Base-by-base conservation (phyloP, 2,888 invertebrate genomes). In the Drosophila borborema region DNA sequence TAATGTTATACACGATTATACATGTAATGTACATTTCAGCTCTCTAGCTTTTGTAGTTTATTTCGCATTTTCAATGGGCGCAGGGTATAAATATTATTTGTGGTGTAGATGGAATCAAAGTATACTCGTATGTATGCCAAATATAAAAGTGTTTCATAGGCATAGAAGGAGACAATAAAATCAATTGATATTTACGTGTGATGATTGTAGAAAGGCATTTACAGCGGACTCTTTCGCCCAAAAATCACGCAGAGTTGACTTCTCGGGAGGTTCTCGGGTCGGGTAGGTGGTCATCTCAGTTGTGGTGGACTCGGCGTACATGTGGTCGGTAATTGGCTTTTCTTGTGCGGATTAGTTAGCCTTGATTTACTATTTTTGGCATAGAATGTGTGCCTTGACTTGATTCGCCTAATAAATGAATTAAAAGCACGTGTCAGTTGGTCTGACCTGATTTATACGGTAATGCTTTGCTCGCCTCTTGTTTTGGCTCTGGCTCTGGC, bases 151-250 rank as follows among this genome's bases (percentile, higher is more conserved):
- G 23, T 18, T n/a, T n/a, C 2, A 49, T 34, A 12, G 7, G 12
- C 2, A 28, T 41, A 41, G 14, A 8, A 18, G 23, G 3, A 8
- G 12, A 34, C 8, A 20, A 14, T 20, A 12, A 1, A 36, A 51
- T 36, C 34, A 34, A 49, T 36, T 34, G 51, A 20, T 51, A 51
- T 70, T 86, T 89, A 87, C 87, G 65, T 90, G 84, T 49, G 88
- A 81, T 54, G 89, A 82, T 64, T 91, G 91, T 16, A 91, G 78
- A 72, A 91, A 92, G 45, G 91, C 92, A 82, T 91, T 91, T 58
- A 92, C 80, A 28, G 91, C 92, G 46, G 92, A 86, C 51, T 92
- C 92, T 75, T 91, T 92, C 59, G 92, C 91, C 92, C 92, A 92
- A 59, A 89, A 90, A 82, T 91, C 91, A 67, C 92, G 92, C 64